phyloP scores from a whole-genome alignment of 2,113 vertebrate species.

The Trematocara macrostoma region DNA sequence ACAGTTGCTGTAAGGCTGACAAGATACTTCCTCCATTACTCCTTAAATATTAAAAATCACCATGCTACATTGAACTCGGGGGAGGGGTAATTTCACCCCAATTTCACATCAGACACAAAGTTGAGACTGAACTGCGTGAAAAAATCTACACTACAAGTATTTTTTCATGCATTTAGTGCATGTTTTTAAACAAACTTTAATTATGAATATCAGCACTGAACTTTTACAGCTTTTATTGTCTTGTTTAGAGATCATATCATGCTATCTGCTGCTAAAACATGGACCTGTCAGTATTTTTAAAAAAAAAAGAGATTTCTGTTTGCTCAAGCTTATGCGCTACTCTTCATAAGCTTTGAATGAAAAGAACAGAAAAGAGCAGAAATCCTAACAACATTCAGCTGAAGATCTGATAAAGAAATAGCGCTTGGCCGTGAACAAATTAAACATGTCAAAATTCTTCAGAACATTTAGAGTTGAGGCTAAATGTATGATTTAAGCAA shows the following conservation, averaged over 20 bases:
- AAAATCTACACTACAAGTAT: not conserved
- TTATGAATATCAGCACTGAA: not conserved
- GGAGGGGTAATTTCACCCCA: not conserved
- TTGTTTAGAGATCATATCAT: not conserved
- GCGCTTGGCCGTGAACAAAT: not conserved
- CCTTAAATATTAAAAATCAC: not conserved
- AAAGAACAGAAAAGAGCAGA: not conserved
- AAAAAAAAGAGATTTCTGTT: not conserved
- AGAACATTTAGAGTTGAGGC: not conserved
- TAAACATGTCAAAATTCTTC: not conserved
- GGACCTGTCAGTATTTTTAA: not conserved
- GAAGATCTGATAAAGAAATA: not conserved
- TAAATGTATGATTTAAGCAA: not conserved
- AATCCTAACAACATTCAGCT: not conserved
- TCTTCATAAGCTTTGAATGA: not conserved
- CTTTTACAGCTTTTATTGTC: not conserved
- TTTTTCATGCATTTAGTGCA: not conserved
- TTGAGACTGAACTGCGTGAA: not conserved
- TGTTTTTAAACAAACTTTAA: not conserved
- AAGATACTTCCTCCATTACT: not conserved
- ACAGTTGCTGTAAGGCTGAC: not conserved
- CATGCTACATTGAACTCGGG: accelerated
- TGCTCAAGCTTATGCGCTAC: not conserved
- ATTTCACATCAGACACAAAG: not conserved
- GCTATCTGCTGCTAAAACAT: not conserved